Evolutionary conservation across 2,888 invertebrate species (phyloP).

Genomic region (Chouioia cunea): DNA sequence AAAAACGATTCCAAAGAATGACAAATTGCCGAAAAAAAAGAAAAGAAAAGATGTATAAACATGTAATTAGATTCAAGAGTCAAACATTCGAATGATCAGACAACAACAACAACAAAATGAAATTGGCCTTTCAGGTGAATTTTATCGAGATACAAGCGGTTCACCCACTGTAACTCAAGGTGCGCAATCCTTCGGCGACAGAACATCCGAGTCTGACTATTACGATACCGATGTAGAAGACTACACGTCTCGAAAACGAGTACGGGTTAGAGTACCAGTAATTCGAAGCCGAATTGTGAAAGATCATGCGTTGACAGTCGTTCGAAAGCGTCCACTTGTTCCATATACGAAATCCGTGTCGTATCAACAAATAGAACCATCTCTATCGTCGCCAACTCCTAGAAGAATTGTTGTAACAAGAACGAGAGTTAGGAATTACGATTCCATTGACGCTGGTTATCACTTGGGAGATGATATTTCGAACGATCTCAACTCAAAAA

Average conservation of each 20-base stretch:
- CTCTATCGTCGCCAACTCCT: constrained; percentile 49
- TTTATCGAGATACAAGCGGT: constrained; percentile 40
- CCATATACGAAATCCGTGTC: constrained; percentile 51
- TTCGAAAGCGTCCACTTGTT: constrained; percentile 60
- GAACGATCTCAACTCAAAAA: constrained; percentile 32
- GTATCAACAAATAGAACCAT: constrained; percentile 36
- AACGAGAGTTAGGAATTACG: constrained; percentile 58
- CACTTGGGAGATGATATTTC: constrained; percentile 27
- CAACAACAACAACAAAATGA: constrained; percentile 46
- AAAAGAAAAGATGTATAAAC: constrained; percentile 21
- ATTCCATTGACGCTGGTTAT: constrained; percentile 29
- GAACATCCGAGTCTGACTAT: constrained; percentile 32
- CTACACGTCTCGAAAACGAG: constrained; percentile 53
- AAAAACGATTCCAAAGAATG: constrained; percentile 47
- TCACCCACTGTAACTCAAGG: constrained; percentile 17
- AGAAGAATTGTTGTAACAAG: constrained; percentile 61
- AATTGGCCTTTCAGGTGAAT: constrained; percentile 54
- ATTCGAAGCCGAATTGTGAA: constrained; percentile 55
- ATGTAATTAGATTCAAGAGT: background rate
- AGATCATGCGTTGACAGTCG: constrained; percentile 63
- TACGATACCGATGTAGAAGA: constrained; percentile 40
- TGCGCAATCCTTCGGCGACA: constrained; percentile 26
- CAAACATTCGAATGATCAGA: constrained; percentile 25
- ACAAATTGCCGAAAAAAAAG: constrained; percentile 12
- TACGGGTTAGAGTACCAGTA: constrained; percentile 66